A percentile compares a stretch with the other conserved stretches of the same genome.
These are phyloP conservation scores for Neoscelio sp. DNA, from an alignment of 2,888 invertebrate species.

Conservation along the genomic window DNA sequence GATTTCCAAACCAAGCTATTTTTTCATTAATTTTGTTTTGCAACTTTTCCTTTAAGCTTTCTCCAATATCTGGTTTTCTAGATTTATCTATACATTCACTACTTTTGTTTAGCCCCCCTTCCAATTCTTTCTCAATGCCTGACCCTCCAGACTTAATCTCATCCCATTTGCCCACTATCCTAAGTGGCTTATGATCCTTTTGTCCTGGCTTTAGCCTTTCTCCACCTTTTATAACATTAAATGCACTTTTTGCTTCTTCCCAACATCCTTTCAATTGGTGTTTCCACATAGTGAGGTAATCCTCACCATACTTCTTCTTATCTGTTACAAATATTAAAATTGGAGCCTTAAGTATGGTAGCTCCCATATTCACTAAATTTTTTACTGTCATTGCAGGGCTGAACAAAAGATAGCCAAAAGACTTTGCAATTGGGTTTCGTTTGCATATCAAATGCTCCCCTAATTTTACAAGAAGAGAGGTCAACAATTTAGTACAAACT, in stretches of 20 bases:
- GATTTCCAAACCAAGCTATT: constrained; percentile 40
- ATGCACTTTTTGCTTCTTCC: constrained; percentile 39
- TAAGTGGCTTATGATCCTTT: constrained; percentile 38
- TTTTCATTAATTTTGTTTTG: constrained; percentile 46
- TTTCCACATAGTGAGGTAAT: constrained; percentile 49
- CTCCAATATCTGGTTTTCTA: constrained; percentile 51
- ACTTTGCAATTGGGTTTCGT: constrained; percentile 43
- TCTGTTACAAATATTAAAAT: constrained; percentile 44
- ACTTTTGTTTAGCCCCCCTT: constrained; percentile 40
- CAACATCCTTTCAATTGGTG: constrained; percentile 44
- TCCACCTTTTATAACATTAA: constrained; percentile 33
- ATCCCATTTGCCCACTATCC: constrained; percentile 47
- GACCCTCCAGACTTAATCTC: constrained; percentile 38
- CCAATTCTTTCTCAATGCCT: constrained; percentile 33
- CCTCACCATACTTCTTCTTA: constrained; percentile 43
- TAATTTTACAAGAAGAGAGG: constrained; percentile 41
- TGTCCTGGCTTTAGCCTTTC: constrained; percentile 34
- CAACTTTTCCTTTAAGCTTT: constrained; percentile 49
- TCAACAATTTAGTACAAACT: constrained; percentile 43
- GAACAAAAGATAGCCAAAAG: constrained; percentile 44
- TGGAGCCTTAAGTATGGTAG: constrained; percentile 40
- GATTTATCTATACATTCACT: constrained; percentile 45
- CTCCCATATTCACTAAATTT: constrained; percentile 46
- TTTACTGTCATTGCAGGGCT: constrained; percentile 43
- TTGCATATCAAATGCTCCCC: constrained; percentile 39